Percentiles rank a stretch among this genome's conserved stretches.
Conservation (phyloP, 2,888 invertebrate species). For the Sphaerophoria taeniata region DNA sequence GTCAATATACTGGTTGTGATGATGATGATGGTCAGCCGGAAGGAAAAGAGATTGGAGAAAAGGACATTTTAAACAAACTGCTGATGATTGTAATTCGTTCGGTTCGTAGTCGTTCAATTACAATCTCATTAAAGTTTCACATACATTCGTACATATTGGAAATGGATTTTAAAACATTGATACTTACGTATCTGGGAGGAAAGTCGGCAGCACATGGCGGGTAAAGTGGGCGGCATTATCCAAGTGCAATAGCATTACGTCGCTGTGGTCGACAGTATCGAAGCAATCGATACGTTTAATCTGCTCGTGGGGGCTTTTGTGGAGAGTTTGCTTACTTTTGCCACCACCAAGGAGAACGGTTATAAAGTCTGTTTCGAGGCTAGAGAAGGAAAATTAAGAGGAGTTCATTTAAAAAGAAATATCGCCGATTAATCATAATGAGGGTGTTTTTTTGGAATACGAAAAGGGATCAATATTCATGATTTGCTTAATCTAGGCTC, state of each 20-base stretch:
- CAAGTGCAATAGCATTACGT: slow-evolving; percentile 87
- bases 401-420: slow-evolving; percentile 33
- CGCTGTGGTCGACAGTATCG: slow-evolving; percentile 84
- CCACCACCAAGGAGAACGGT: slow-evolving; percentile 88
- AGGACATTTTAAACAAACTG: slow-evolving; percentile 33
- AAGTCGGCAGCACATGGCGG: slow-evolving; percentile 87
- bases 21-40: slow-evolving; percentile 19
- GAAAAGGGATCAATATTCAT: neutral
- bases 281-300: slow-evolving; percentile 86
- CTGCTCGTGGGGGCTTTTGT: slow-evolving; percentile 88
- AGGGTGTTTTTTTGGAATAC: neutral
- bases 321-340: slow-evolving; percentile 84
- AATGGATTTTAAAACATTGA: slow-evolving; percentile 15
- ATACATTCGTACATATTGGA: neutral
- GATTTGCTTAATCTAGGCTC: neutral
- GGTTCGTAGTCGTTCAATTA: slow-evolving; percentile 70
- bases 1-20: slow-evolving; percentile 28
- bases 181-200: slow-evolving; percentile 84
- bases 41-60: neutral
- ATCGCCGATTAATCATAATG: neutral
- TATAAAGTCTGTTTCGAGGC: slow-evolving; percentile 85
- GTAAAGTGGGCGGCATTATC: slow-evolving; percentile 85
- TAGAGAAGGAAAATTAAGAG: slow-evolving; percentile 77
- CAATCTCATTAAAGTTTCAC: slow-evolving; percentile 78
- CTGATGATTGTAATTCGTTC: slow-evolving; percentile 36